These are phyloP conservation scores for Dysidea cf. avara DNA, from an alignment of 37 sponge, comb jelly and placozoan genomes.

Conservation along the genomic window DNA sequence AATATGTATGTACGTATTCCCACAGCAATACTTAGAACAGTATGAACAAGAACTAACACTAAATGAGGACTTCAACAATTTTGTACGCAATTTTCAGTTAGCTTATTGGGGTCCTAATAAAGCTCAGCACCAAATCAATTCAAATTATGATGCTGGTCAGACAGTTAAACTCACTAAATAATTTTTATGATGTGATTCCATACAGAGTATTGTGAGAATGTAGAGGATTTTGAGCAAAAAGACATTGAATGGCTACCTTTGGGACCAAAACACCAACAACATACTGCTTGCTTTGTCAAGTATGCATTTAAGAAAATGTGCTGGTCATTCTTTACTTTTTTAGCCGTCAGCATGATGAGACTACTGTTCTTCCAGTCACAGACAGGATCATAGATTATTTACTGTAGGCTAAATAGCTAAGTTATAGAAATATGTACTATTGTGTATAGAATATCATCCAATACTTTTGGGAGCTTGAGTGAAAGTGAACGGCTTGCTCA, in stretches of 20 bases:
- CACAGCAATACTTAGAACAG: not conserved
- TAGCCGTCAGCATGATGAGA: too few relatives aligned
- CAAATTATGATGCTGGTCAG: not conserved
- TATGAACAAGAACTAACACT: conserved; percentile 39
- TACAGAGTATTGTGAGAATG: conserved; percentile 38
- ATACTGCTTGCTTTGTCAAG: conserved; percentile 9
- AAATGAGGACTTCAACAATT: conserved; percentile 45
- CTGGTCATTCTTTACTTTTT: too few relatives aligned
- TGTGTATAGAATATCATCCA: too few relatives aligned
- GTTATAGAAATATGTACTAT: too few relatives aligned
- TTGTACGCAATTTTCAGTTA: conserved; percentile 26
- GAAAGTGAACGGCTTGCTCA: too few relatives aligned
- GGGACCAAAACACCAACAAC: conserved; percentile 55
- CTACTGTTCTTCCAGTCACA: too few relatives aligned
- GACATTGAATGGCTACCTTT: conserved; percentile 45
- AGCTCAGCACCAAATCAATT: conserved; percentile 22
- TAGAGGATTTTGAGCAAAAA: conserved; percentile 1
- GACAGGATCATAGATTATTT: too few relatives aligned
- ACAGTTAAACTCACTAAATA: too few relatives aligned
- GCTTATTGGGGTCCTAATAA: conserved; percentile 59
- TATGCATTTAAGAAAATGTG: too few relatives aligned
- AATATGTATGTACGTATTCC: too few relatives aligned
- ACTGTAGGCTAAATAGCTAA: too few relatives aligned
- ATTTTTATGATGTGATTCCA: not conserved
- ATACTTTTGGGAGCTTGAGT: too few relatives aligned